Conservation (phyloP, 2,888 invertebrate species). For the Hirtodrosophila alboralis region DNA sequence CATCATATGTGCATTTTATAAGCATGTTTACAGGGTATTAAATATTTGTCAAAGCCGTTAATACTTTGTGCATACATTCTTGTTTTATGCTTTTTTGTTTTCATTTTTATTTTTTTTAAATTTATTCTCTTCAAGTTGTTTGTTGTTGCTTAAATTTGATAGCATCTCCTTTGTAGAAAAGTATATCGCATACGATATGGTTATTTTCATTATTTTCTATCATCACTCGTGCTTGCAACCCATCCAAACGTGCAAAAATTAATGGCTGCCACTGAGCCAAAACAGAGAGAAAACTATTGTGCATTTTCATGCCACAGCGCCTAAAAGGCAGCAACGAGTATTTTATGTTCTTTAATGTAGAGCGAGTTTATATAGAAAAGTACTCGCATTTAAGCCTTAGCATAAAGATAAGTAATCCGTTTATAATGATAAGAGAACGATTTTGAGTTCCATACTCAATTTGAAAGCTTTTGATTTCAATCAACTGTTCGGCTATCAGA, state of each 20-base stretch:
- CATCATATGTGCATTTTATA: too few species aligned
- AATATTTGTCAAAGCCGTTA: too few species aligned
- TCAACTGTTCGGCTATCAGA: too few species aligned
- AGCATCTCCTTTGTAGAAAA: conserved; percentile 28
- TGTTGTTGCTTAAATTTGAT: conserved; percentile 41
- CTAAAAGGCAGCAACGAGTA: conserved; percentile 3
- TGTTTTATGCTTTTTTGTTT: conserved; percentile 6
- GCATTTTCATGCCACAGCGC: conserved; percentile 26
- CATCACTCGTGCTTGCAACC: conserved; percentile 54
- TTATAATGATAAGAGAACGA: too few species aligned
- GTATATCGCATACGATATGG: conserved; percentile 49
- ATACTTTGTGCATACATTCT: conserved; percentile 12
- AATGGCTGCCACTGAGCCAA: conserved; percentile 23
- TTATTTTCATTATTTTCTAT: conserved; percentile 58
- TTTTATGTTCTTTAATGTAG: too few species aligned
- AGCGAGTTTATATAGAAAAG: too few species aligned
- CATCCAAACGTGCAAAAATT: conserved; percentile 35
- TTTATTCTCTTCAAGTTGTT: conserved; percentile 23
- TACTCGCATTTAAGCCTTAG: too few species aligned
- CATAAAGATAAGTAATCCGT: too few species aligned
- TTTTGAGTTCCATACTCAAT: too few species aligned
- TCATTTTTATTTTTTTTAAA: conserved; percentile 4
- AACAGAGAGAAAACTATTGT: conserved; percentile 16
- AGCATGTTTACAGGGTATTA: too few species aligned
- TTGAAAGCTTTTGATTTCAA: too few species aligned